Percentiles rank a stretch among this genome's conserved stretches.
These are phyloP conservation scores for Corythucha ciliata DNA, from an alignment of 2,888 invertebrate genomes.

Conservation along the genomic window DNA sequence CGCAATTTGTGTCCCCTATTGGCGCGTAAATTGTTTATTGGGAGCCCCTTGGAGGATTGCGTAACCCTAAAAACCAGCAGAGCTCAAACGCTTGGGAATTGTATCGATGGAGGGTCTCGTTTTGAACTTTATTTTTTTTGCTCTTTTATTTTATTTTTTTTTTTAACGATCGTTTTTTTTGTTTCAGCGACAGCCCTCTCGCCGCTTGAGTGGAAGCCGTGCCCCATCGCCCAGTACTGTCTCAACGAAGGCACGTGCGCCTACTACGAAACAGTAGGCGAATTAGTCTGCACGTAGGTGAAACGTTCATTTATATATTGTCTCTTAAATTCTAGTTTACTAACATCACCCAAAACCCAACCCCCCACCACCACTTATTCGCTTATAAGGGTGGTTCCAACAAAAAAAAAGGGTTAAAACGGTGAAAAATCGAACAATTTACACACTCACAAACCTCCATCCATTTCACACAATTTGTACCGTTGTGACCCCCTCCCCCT, in stretches of 20 bases:
- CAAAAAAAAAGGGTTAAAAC: too few species aligned
- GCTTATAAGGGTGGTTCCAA: too few species aligned
- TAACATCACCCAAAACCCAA: neutral
- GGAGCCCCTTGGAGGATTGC: too few species aligned
- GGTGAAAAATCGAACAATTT: too few species aligned
- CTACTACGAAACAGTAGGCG: constrained; percentile 66
- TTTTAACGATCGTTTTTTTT: constrained; percentile 30
- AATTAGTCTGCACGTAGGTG: constrained; percentile 80
- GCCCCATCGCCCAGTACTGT: constrained; percentile 66
- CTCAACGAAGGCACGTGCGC: constrained; percentile 81
- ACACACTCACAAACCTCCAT: too few species aligned
- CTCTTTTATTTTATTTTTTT: constrained; percentile 6
- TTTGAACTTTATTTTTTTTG: constrained; percentile 2
- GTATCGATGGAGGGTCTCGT: neutral
- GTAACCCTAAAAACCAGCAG: too few species aligned
- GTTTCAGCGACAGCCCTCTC: constrained; percentile 47
- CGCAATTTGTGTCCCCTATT: too few species aligned
- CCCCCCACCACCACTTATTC: too few species aligned
- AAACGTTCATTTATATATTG: neutral
- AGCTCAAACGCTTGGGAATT: constrained; percentile 1
- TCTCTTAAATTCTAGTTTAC: neutral
- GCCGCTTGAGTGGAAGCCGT: constrained; percentile 53
- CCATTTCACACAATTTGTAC: too few species aligned
- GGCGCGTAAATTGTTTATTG: too few species aligned
- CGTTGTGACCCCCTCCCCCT: too few species aligned